These are phyloP conservation scores for Chelonoidis abingdonii DNA, from an alignment of 2,113 vertebrate species.

Conservation along the genomic window DNA sequence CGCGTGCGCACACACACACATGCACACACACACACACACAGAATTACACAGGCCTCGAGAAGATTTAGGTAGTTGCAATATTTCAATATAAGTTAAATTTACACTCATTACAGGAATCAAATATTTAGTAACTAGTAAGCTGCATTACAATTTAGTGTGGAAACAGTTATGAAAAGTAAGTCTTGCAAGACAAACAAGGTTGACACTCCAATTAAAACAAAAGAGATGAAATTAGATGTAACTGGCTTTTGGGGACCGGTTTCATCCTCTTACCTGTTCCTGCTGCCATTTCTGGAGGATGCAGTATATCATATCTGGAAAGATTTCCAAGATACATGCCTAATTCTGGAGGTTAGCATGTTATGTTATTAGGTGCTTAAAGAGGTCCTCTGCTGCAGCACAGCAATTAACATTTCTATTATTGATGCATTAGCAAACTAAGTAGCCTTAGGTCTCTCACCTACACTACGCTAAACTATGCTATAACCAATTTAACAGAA, in stretches of 20 bases:
- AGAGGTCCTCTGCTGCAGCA: neutral
- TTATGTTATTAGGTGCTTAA: neutral
- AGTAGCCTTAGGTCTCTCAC: neutral
- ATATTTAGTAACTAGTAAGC: neutral
- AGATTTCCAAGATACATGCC: neutral
- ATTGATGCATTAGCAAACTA: neutral
- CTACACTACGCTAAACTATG: neutral
- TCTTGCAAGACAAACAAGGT: constrained; percentile 24
- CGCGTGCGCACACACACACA: too few relatives aligned
- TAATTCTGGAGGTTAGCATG: neutral
- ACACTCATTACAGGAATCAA: neutral
- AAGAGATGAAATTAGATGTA: neutral
- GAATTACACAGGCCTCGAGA: neutral
- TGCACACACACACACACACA: neutral
- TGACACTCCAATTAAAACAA: neutral
- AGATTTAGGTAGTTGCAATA: neutral
- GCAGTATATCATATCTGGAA: fast-evolving
- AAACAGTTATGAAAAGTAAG: neutral
- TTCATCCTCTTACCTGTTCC: neutral
- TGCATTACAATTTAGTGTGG: neutral
- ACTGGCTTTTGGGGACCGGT: fast-evolving
- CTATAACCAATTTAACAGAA: neutral
- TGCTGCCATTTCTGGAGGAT: neutral
- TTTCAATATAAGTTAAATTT: neutral
- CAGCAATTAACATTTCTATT: neutral